These are phyloP conservation scores for Venusia cambrica DNA, from an alignment of 2,888 invertebrate genomes.

Conservation along the genomic window DNA sequence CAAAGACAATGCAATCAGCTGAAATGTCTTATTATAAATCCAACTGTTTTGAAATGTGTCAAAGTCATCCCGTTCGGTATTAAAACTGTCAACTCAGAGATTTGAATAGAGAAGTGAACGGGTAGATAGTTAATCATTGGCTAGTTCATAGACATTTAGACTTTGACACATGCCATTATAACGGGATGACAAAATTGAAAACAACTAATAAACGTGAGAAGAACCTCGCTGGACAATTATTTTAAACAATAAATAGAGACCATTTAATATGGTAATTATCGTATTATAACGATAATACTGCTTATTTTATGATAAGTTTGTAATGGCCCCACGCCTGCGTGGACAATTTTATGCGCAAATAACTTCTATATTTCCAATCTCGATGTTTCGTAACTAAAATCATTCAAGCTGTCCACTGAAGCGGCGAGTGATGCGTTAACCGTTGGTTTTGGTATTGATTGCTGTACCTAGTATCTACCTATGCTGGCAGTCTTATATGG, in stretches of 20 bases:
- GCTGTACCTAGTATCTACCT: no score
- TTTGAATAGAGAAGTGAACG: conserved; percentile 25
- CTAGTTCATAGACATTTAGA: conserved; percentile 13
- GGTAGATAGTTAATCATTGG: conserved; percentile 21
- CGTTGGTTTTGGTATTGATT: no score
- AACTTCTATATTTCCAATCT: conserved; percentile 60
- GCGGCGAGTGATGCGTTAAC: conserved; percentile 3
- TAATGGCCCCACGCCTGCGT: conserved; percentile 19
- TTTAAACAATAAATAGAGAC: conserved; percentile 12
- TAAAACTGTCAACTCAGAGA: conserved; percentile 27
- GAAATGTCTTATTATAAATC: conserved; percentile 23
- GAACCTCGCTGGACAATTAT: conserved; percentile 10
- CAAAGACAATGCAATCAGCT: background rate
- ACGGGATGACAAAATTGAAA: conserved; percentile 9
- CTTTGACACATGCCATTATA: conserved; percentile 14
- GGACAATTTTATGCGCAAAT: conserved; percentile 45
- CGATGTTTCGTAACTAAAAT: conserved; percentile 57
- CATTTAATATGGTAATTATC: conserved; percentile 23
- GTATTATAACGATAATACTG: conserved; percentile 18
- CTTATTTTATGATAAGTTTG: conserved; percentile 29
- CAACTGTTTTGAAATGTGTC: conserved; percentile 29
- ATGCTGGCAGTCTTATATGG: no score
- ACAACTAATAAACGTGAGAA: conserved; percentile 16
- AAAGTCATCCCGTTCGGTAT: conserved; percentile 26
- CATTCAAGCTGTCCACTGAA: conserved; percentile 37